These are phyloP conservation scores for Trichonephila inaurata DNA, from an alignment of 1,140 invertebrate genomes.

Conservation along the genomic window DNA sequence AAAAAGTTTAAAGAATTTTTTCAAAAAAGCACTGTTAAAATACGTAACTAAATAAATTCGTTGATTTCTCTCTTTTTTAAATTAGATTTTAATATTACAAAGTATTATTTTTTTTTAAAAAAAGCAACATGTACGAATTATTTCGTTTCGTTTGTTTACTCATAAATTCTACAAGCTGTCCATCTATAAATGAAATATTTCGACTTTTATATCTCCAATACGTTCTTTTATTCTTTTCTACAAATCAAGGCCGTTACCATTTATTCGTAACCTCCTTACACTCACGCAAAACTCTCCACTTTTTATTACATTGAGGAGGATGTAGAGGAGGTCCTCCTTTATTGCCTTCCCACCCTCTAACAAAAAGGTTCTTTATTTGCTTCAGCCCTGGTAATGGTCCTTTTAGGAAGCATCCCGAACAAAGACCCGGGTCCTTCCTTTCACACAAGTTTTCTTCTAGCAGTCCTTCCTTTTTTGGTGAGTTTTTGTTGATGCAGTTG, in stretches of 20 bases:
- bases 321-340: neutral
- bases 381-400: constrained; percentile 42
- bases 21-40: no score
- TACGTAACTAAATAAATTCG: no score
- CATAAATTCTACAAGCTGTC: neutral
- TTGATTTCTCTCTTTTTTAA: no score
- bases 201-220: neutral
- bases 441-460: constrained; percentile 12
- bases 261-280: neutral
- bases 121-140: no score
- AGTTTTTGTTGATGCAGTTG: constrained; percentile 37
- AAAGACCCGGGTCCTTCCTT: constrained; percentile 29
- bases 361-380: constrained; percentile 56
- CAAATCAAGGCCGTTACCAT: constrained; percentile 40
- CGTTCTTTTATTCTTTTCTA: constrained; percentile 2
- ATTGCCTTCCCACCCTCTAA: constrained; percentile 50
- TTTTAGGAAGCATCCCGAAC: constrained; percentile 50
- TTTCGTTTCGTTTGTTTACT: neutral
- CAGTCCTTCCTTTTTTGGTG: neutral
- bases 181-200: neutral
- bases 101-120: no score
- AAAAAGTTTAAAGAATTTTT: no score
- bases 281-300: constrained; percentile 16
- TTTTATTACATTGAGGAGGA: constrained; percentile 15
- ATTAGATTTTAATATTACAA: no score